Evolutionary conservation across 2,113 vertebrate genomes (phyloP).

Genomic region (Lycocorax pyrrhopterus): DNA sequence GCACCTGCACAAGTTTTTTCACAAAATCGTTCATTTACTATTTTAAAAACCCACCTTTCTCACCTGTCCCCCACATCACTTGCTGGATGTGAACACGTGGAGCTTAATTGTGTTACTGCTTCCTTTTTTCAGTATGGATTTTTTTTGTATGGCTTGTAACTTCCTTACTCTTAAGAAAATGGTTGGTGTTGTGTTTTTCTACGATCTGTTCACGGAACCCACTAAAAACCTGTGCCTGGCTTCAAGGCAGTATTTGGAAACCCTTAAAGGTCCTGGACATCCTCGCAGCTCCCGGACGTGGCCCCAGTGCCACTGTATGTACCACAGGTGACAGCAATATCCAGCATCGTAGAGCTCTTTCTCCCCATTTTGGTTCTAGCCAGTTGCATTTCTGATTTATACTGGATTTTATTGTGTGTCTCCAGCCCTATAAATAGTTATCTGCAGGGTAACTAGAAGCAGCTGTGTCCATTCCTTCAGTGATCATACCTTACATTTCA

Average conservation of each 20-base stretch:
- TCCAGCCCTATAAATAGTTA: not conserved
- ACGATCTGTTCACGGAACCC: not conserved
- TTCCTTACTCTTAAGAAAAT: not conserved
- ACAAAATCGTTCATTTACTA: not conserved
- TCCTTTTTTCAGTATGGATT: not conserved
- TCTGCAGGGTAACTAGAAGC: not conserved
- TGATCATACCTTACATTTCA: not conserved
- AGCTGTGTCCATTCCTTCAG: not conserved
- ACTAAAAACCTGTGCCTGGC: slow-evolving; percentile 8
- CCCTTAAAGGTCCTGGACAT: not conserved
- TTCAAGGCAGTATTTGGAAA: not conserved
- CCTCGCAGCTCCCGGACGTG: not conserved
- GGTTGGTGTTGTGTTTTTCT: not conserved
- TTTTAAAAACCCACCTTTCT: not conserved
- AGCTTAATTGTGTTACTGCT: not conserved
- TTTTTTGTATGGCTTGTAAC: not conserved
- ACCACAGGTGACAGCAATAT: not conserved
- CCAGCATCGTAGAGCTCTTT: rapidly evolving
- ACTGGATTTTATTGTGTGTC: not conserved
- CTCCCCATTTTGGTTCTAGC: not conserved
- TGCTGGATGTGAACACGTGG: rapidly evolving
- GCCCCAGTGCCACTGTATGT: not conserved
- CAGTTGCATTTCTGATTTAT: not conserved
- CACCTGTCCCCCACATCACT: not conserved
- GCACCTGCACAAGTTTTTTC: not conserved